Conservation (phyloP, 2,888 invertebrate species). For the Prionchulus punctatus region DNA sequence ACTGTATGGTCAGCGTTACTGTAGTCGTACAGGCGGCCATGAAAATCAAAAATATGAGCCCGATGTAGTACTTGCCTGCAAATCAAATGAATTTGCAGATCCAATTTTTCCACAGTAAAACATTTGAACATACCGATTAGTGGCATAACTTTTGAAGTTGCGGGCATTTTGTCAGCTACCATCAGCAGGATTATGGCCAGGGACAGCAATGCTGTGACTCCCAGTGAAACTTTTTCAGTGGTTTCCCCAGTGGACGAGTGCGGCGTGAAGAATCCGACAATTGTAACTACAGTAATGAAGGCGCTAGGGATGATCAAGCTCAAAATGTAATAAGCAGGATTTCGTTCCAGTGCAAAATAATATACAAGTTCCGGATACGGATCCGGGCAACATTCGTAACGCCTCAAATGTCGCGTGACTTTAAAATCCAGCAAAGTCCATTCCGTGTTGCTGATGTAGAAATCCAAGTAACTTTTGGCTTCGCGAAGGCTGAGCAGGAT, state of each 20-base stretch:
- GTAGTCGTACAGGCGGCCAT: too few species aligned
- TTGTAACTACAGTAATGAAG: constrained; percentile 29
- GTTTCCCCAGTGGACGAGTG: constrained; percentile 29
- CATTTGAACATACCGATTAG: constrained; percentile 12
- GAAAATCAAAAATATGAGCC: too few species aligned
- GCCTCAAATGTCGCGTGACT: constrained; percentile 23
- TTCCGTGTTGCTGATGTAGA: constrained; percentile 29
- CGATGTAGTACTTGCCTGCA: too few species aligned
- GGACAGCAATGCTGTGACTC: constrained; percentile 10
- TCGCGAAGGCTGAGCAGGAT: constrained; percentile 22
- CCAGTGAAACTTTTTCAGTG: constrained; percentile 23
- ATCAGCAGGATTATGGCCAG: constrained; percentile 10
- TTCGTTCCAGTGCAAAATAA: constrained; percentile 27
- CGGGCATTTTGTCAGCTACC: too few species aligned
- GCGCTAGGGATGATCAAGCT: constrained; percentile 19
- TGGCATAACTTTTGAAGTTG: constrained; percentile 10
- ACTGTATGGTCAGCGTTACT: too few species aligned
- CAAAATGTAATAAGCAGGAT: constrained; percentile 26
- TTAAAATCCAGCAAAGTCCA: constrained; percentile 28
- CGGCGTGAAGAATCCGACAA: constrained; percentile 30
- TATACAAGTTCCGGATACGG: constrained; percentile 28
- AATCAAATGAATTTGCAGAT: too few species aligned
- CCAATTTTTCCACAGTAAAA: too few species aligned
- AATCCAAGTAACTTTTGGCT: constrained; percentile 14
- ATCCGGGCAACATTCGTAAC: constrained; percentile 28